Evolutionary conservation across 2,888 invertebrate genomes (phyloP).

Genomic region (Melanotus villosus): DNA sequence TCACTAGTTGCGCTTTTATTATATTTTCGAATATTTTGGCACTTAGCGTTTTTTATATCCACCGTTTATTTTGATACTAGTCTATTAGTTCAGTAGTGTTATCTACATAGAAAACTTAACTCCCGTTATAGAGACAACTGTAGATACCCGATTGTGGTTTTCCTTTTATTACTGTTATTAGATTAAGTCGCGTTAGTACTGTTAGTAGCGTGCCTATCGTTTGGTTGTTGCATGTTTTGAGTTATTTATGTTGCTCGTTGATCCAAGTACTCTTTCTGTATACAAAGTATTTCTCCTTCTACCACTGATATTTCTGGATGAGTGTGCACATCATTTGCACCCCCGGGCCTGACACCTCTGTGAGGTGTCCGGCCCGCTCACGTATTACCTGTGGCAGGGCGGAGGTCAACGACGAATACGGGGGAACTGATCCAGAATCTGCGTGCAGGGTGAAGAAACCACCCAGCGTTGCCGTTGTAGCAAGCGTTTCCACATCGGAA

Average conservation of each 20-base stretch:
- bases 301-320: conserved; percentile 46
- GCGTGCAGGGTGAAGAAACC: conserved; percentile 66
- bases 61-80: too few relatives aligned
- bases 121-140: too few relatives aligned
- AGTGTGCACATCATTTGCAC: conserved; percentile 46
- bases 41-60: neutral
- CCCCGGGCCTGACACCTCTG: conserved; percentile 32
- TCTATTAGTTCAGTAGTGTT: too few relatives aligned
- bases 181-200: too few relatives aligned
- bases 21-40: neutral
- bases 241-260: conserved; percentile 40
- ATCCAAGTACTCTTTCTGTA: conserved; percentile 19
- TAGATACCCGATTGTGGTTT: too few relatives aligned
- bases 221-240: conserved; percentile 34
- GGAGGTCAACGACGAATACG: conserved; percentile 49
- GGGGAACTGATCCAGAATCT: conserved; percentile 48
- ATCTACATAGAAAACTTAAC: neutral
- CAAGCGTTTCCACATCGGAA: conserved; percentile 69
- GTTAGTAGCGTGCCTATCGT: conserved; percentile 2
- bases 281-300: conserved; percentile 38
- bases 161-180: too few relatives aligned
- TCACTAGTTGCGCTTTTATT: conserved; percentile 8
- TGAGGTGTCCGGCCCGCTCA: conserved; percentile 41
- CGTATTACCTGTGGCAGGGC: conserved; percentile 50
- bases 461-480: conserved; percentile 64